phyloP scores from a whole-genome alignment of 2,888 invertebrate genomes.

The Cheilosia grossa region DNA sequence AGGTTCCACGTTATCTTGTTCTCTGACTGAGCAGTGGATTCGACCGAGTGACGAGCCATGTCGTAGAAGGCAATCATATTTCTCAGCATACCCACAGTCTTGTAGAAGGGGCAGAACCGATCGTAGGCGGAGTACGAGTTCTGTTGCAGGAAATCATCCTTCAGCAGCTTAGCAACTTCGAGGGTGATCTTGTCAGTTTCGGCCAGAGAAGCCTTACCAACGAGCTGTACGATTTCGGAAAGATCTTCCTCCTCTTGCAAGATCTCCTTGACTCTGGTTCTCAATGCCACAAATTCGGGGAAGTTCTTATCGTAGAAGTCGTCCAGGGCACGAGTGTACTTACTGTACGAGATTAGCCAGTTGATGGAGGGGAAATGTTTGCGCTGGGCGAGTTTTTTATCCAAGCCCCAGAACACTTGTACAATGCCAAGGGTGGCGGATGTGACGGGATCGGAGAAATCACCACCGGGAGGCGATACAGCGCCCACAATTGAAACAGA shows the following conservation, averaged over 20 bases:
- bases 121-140: conserved; percentile 98
- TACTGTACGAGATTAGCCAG: conserved; percentile 99
- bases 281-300: conserved; percentile 96
- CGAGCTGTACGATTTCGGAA: conserved; percentile 99
- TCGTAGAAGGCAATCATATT: conserved; percentile 99
- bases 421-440: conserved; percentile 99
- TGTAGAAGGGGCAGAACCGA: conserved; percentile 99
- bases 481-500: conserved; percentile 99
- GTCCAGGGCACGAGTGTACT: conserved; percentile 98
- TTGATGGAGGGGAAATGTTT: conserved; percentile 99
- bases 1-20: conserved; percentile 99
- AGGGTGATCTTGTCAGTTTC: conserved; percentile 99
- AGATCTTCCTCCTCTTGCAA: conserved; percentile 99
- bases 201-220: conserved; percentile 99
- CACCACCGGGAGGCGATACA: conserved; percentile 99
- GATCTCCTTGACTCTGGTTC: conserved; percentile 97
- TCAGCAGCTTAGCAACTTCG: conserved; percentile 98
- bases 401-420: conserved; percentile 99
- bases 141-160: conserved; percentile 99
- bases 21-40: conserved; percentile 98
- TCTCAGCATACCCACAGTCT: conserved; percentile 98
- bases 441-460: conserved; percentile 99
- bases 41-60: conserved; percentile 97
- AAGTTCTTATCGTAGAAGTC: conserved; percentile 99
- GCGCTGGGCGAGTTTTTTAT: conserved; percentile 98